phyloP scores from a whole-genome alignment of 1,140 invertebrate species.

The Drosophila bocki region DNA sequence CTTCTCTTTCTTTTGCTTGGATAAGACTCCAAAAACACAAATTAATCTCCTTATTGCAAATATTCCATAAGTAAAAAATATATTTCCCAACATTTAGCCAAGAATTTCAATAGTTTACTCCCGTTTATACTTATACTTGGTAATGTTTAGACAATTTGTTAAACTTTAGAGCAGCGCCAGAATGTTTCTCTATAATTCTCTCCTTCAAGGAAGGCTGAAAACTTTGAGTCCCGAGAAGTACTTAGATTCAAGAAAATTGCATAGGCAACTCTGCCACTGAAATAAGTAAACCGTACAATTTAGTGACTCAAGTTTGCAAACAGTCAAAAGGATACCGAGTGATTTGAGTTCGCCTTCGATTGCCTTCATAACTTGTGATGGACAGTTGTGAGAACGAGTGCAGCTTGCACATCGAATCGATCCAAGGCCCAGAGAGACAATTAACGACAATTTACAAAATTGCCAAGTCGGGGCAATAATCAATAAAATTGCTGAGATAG shows the following conservation, averaged over 20 bases:
- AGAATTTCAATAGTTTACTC: not conserved
- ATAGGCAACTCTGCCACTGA: not conserved
- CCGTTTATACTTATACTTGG: not conserved
- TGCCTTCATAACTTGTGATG: conserved; percentile 40
- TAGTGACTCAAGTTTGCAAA: conserved; percentile 25
- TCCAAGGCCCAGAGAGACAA: conserved; percentile 42
- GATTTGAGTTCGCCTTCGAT: conserved; percentile 21
- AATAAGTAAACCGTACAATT: conserved; percentile 21
- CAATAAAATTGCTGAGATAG: conserved; percentile 76
- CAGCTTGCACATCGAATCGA: conserved; percentile 63
- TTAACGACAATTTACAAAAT: conserved; percentile 76
- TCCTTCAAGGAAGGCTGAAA: conserved; percentile 1
- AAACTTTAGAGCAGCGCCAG: conserved; percentile 2
- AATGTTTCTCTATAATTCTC: conserved; percentile 6
- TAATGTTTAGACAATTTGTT: conserved; percentile 26
- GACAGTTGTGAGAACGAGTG: conserved; percentile 63
- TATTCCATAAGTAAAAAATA: not conserved
- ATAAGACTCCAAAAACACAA: not conserved
- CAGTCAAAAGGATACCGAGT: conserved; percentile 19
- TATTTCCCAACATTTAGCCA: not conserved
- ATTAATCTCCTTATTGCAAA: not conserved
- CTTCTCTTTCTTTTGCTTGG: not conserved
- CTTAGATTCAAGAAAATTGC: conserved; percentile 1
- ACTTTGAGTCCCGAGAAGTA: conserved; percentile 27
- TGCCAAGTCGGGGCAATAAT: conserved; percentile 65